phyloP scores from a whole-genome alignment of 2,113 vertebrate species.

The Dipodomys ordii region DNA sequence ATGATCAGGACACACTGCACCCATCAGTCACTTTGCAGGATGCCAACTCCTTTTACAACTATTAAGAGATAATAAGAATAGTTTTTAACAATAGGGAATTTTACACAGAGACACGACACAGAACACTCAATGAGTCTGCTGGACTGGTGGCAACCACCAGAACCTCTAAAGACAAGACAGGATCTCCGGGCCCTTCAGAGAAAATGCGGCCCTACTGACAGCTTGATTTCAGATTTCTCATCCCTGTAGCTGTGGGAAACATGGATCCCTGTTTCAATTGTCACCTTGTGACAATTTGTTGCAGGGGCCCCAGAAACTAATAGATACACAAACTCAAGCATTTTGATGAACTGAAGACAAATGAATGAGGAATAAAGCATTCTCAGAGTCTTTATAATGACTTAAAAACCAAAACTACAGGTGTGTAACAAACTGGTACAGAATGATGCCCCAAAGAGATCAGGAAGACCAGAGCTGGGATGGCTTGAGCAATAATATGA shows the following conservation, averaged over 20 bases:
- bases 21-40: no score
- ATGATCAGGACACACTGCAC: no score
- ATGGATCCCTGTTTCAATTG: neutral
- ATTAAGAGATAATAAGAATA: no score
- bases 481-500: neutral
- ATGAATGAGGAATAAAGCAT: neutral
- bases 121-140: no score
- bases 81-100: neutral
- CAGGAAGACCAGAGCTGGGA: neutral
- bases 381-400: neutral
- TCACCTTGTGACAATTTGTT: neutral
- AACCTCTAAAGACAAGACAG: neutral
- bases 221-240: neutral
- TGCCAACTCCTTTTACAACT: no score
- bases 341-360: neutral
- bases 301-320: neutral
- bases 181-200: no score
- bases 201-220: neutral
- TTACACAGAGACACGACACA: neutral
- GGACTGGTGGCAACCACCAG: neutral
- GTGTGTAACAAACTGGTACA: neutral
- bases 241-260: neutral
- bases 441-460: neutral
- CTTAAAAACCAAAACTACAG: neutral
- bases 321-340: neutral